Conservation (phyloP, 2,888 invertebrate genomes). For the Cheilosia vernalis region DNA sequence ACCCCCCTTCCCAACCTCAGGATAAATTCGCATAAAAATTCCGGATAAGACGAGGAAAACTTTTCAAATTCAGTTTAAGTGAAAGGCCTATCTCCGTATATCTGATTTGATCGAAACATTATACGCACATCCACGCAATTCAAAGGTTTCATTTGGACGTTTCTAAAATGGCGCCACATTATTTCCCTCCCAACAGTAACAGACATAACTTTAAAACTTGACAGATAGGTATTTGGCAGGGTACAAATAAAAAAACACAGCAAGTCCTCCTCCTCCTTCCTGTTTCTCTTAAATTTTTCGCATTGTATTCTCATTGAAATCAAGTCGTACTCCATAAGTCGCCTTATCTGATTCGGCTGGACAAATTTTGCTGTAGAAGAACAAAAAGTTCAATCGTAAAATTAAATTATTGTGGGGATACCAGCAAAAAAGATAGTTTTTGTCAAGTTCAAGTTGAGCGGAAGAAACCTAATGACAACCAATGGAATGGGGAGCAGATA, state of each 20-base stretch:
- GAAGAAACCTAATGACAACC: slow-evolving; percentile 48
- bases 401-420: slow-evolving; percentile 68
- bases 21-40: slow-evolving; percentile 48
- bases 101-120: slow-evolving; percentile 68
- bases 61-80: slow-evolving; percentile 32
- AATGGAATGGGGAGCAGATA: slow-evolving; percentile 14
- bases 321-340: slow-evolving; percentile 28
- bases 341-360: slow-evolving; percentile 66
- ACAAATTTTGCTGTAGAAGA: slow-evolving; percentile 67
- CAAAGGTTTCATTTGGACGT: slow-evolving; percentile 59
- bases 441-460: slow-evolving; percentile 73
- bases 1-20: not conserved
- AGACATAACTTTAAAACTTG: slow-evolving; percentile 60
- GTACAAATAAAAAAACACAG: slow-evolving; percentile 13
- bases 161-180: slow-evolving; percentile 71
- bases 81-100: slow-evolving; percentile 52
- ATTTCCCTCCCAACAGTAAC: not conserved
- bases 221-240: slow-evolving; percentile 40
- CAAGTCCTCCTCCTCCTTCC: not conserved
- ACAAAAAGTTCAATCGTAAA: slow-evolving; percentile 72
- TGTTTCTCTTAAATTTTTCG: not conserved
- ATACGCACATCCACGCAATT: slow-evolving; percentile 69
- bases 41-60: slow-evolving; percentile 39
- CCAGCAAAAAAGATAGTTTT: slow-evolving; percentile 58
- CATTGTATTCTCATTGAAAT: slow-evolving; percentile 35